Evolutionary conservation across 2,797 vertebrate species (phyloP).

Genomic region (Pogonophryne albipinna): DNA sequence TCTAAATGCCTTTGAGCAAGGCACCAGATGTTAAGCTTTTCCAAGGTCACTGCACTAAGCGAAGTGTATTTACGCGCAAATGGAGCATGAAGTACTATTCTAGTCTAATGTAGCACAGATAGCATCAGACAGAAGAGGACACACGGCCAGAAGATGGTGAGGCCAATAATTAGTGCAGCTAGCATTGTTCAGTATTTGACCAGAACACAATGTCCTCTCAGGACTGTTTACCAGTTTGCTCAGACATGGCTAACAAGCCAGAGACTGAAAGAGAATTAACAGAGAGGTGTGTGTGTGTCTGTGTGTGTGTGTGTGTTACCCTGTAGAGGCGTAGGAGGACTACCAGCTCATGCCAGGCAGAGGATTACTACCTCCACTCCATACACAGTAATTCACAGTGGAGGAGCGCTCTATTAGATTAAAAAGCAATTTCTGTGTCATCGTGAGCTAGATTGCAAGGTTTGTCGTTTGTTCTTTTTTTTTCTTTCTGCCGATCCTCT

Average conservation of each 20-base stretch:
- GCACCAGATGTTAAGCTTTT: slow-evolving; percentile 53
- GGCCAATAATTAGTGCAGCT: slow-evolving; percentile 20
- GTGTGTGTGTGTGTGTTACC: slow-evolving; percentile 4
- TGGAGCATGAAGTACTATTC: slow-evolving; percentile 47
- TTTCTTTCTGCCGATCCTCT: slow-evolving; percentile 19
- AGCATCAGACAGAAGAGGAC: slow-evolving; percentile 35
- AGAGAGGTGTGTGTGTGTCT: neutral
- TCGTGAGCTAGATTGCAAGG: slow-evolving; percentile 59
- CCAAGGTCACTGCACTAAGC: slow-evolving; percentile 54
- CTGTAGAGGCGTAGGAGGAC: slow-evolving; percentile 69
- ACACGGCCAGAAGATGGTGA: slow-evolving; percentile 33
- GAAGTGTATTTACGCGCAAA: slow-evolving; percentile 54
- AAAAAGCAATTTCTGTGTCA: slow-evolving; percentile 73
- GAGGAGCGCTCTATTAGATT: slow-evolving; percentile 77
- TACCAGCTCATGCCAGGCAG: slow-evolving; percentile 62
- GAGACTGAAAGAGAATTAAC: slow-evolving; percentile 37
- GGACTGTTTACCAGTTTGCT: slow-evolving; percentile 35
- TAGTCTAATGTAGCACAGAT: slow-evolving; percentile 26
- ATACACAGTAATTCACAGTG: slow-evolving; percentile 71
- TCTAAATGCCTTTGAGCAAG: slow-evolving; percentile 66
- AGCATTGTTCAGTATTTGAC: slow-evolving; percentile 37
- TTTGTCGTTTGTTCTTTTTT: slow-evolving; percentile 13
- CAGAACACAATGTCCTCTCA: slow-evolving; percentile 28
- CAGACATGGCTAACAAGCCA: slow-evolving; percentile 24
- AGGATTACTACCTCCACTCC: slow-evolving; percentile 77